Conservation (phyloP, 2,797 vertebrate genomes). For the Coregonus ussuriensis region DNA sequence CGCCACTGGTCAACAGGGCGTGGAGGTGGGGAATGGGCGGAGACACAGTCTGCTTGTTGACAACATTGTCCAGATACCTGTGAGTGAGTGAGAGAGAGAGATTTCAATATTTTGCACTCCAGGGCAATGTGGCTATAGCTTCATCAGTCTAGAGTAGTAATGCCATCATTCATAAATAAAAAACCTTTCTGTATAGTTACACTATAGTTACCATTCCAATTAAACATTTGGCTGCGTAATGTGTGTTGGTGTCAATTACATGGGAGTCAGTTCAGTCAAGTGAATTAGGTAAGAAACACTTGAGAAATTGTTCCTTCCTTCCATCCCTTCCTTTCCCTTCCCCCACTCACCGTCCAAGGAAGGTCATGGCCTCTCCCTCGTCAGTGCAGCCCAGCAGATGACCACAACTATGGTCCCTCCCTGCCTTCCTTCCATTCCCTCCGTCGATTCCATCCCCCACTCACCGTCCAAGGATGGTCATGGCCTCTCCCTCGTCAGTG, state of each 20-base stretch:
- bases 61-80: constrained; percentile 93
- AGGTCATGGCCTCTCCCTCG: not conserved
- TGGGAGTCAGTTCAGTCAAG: too few relatives aligned
- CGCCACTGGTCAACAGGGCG: constrained; percentile 86
- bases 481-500: constrained; percentile 94
- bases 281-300: too few relatives aligned
- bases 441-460: not conserved
- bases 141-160: not conserved
- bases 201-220: too few relatives aligned
- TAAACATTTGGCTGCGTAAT: too few relatives aligned
- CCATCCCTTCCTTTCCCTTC: too few relatives aligned
- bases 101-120: not conserved
- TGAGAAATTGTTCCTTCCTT: too few relatives aligned
- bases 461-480: constrained; percentile 85
- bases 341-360: constrained; percentile 14
- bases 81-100: not conserved
- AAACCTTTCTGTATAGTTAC: too few relatives aligned
- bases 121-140: not conserved
- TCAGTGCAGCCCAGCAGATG: constrained; percentile 79
- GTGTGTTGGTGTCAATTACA: too few relatives aligned
- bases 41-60: constrained; percentile 88
- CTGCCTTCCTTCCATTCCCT: not conserved
- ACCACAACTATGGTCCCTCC: not conserved
- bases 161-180: too few relatives aligned
- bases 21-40: constrained; percentile 90